Conservation (phyloP, 2,113 vertebrate species). For the Nipponia nippon region DNA sequence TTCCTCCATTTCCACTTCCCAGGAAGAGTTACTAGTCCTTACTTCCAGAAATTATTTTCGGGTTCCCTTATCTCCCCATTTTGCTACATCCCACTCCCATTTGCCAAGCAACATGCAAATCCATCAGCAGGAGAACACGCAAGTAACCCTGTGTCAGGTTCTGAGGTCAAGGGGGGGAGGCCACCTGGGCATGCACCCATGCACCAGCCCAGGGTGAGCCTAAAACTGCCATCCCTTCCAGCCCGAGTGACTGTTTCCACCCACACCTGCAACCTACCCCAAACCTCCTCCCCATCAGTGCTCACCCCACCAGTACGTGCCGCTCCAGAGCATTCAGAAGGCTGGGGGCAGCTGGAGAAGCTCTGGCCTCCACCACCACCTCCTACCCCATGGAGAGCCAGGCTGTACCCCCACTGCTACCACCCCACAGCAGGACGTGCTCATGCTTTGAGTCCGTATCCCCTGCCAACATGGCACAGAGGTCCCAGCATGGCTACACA, state of each 20-base stretch:
- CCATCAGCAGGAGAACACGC: neutral
- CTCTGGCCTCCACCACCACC: neutral
- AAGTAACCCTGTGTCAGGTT: neutral
- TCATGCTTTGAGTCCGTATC: no score
- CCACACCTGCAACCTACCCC: neutral
- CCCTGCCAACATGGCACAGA: rapidly evolving
- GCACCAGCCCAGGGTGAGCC: neutral
- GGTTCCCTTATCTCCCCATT: neutral
- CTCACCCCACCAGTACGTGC: neutral
- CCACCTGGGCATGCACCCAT: neutral
- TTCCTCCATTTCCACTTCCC: neutral
- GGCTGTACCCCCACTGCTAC: neutral
- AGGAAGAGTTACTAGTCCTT: no score
- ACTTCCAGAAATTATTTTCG: neutral
- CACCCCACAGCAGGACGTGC: neutral
- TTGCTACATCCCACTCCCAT: rapidly evolving
- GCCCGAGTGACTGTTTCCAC: neutral
- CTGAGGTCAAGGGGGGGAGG: neutral
- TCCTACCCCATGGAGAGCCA: rapidly evolving
- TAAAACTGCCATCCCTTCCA: neutral
- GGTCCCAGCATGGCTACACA: no score
- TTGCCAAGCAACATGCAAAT: neutral
- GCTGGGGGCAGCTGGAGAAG: neutral
- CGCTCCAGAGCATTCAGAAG: neutral
- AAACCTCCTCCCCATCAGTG: neutral